These are phyloP conservation scores for Benthosema pterotum DNA, from an alignment of 2,797 vertebrate genomes.

Conservation along the genomic window DNA sequence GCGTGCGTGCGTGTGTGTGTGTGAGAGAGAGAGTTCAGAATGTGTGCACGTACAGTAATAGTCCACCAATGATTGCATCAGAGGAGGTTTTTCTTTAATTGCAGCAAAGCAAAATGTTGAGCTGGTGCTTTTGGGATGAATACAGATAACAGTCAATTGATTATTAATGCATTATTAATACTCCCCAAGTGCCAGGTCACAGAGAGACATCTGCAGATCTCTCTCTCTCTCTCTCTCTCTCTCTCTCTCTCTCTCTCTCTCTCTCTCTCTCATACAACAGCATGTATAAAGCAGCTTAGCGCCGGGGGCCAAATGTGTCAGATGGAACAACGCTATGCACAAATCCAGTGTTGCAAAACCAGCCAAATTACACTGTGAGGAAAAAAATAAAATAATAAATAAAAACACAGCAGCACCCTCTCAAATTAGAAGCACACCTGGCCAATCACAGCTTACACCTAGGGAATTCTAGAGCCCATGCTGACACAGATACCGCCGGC, in stretches of 20 bases:
- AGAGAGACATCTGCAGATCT: constrained; percentile 60
- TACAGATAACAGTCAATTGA: constrained; percentile 76
- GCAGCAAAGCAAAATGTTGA: constrained; percentile 58
- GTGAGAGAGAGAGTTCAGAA: too few species aligned
- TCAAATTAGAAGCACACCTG: constrained; percentile 67
- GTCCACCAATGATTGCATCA: constrained; percentile 34
- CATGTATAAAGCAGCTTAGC: constrained; percentile 53
- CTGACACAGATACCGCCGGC: constrained; percentile 26
- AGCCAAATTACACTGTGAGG: constrained; percentile 53
- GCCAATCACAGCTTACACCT: constrained; percentile 54
- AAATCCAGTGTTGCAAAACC: constrained; percentile 61
- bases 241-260: constrained; percentile 10
- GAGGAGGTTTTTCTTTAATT: constrained; percentile 57
- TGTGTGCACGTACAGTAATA: background rate
- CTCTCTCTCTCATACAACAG: constrained; percentile 10
- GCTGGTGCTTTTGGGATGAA: constrained; percentile 58
- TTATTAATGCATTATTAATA: constrained; percentile 81
- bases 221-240: background rate
- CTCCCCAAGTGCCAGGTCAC: constrained; percentile 59
- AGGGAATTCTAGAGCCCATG: constrained; percentile 32
- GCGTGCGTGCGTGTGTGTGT: constrained; percentile 14
- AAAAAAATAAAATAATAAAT: constrained; percentile 41
- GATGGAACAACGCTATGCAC: constrained; percentile 61
- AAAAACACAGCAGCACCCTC: constrained; percentile 34
- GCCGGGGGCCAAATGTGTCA: constrained; percentile 68